A percentile compares a stretch with the other conserved stretches of the same genome.
phyloP scores from a whole-genome alignment of 2,113 vertebrate genomes.

The Xenotilapia flavipinnis region DNA sequence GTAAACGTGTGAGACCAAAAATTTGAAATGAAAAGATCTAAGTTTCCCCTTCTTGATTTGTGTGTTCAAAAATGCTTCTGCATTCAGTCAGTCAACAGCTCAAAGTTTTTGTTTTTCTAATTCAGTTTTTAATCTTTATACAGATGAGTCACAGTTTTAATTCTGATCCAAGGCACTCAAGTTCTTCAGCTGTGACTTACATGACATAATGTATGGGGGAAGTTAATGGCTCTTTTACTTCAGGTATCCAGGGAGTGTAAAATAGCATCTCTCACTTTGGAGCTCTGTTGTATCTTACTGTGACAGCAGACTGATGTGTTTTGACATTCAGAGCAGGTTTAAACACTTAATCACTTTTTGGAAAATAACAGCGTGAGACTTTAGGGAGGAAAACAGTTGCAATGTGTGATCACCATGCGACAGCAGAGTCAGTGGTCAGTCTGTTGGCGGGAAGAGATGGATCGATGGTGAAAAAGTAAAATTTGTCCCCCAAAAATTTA shows the following conservation, averaged over 20 bases:
- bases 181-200: not conserved
- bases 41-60: not conserved
- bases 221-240: not conserved
- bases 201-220: not conserved
- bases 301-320: not conserved
- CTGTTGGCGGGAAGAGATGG: not conserved
- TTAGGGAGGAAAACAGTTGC: not conserved
- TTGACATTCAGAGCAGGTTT: not conserved
- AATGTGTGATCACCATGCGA: slow-evolving; percentile 11
- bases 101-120: not conserved
- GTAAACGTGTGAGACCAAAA: not conserved
- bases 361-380: not conserved
- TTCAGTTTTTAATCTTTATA: not conserved
- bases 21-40: not conserved
- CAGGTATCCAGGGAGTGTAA: not conserved
- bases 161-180: not conserved
- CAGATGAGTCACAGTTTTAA: not conserved
- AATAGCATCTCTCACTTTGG: not conserved
- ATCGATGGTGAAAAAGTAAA: not conserved
- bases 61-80: not conserved
- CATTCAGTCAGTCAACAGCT: not conserved
- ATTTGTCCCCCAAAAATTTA: not conserved
- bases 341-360: not conserved
- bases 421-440: not conserved
- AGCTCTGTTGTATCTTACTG: not conserved